phyloP scores from a whole-genome alignment of 1,140 invertebrate species.

The Brachionus rotundiformis region DNA sequence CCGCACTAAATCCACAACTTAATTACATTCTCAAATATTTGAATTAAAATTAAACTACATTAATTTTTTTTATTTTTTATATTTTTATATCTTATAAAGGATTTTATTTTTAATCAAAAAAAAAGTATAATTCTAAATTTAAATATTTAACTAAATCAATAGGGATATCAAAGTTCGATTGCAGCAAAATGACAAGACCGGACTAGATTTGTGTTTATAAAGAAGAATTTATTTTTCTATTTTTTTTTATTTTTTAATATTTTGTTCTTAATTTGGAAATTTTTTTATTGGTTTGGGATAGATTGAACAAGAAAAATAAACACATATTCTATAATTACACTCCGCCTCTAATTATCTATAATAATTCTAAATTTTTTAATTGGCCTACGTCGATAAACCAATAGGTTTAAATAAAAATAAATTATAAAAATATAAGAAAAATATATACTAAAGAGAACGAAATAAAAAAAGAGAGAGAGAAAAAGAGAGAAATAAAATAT shows the following conservation, averaged over 20 bases:
- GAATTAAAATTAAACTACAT: neutral
- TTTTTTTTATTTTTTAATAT: no score
- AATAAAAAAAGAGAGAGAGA: neutral
- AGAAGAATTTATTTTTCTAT: no score
- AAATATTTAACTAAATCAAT: slow-evolving; percentile 38
- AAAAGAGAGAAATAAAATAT: slow-evolving; percentile 31
- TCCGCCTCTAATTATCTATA: neutral
- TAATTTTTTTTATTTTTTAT: neutral
- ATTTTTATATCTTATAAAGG: neutral
- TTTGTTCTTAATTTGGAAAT: no score
- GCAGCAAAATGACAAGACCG: slow-evolving; percentile 2
- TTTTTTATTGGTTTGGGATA: neutral
- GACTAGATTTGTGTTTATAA: neutral
- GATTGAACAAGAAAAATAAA: neutral
- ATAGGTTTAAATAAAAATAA: slow-evolving; percentile 30
- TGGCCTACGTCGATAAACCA: neutral
- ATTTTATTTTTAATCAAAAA: neutral
- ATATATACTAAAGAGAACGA: no score
- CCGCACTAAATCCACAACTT: neutral
- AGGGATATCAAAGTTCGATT: neutral
- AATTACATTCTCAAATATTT: slow-evolving; percentile 41
- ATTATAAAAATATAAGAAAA: slow-evolving; percentile 36
- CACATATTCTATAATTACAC: neutral
- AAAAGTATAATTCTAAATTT: slow-evolving; percentile 22
- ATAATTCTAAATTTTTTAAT: slow-evolving; percentile 36